These are phyloP conservation scores for Xestia xanthographa DNA, from an alignment of 2,888 invertebrate species.

Conservation along the genomic window DNA sequence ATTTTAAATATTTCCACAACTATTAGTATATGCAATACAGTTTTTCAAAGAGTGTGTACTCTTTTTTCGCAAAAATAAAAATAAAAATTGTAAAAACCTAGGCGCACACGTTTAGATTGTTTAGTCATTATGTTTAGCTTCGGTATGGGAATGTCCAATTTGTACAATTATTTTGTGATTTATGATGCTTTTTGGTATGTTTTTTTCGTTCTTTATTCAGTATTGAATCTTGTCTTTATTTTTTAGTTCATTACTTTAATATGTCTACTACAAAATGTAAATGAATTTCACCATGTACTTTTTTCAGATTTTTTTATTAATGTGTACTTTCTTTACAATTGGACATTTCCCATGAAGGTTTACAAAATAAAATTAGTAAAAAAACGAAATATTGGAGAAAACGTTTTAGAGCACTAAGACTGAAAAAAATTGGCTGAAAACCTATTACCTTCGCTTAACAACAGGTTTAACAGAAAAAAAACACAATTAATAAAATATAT, in stretches of 20 bases:
- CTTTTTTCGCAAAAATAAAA: slow-evolving; percentile 65
- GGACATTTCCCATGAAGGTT: slow-evolving; percentile 78
- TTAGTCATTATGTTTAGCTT: slow-evolving; percentile 68
- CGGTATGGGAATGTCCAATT: slow-evolving; percentile 67
- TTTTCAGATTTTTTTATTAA: background rate
- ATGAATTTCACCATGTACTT: slow-evolving; percentile 9
- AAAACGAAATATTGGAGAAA: slow-evolving; percentile 75
- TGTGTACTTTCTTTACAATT: slow-evolving; percentile 56
- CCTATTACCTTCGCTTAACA: slow-evolving; percentile 79
- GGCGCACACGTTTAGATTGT: slow-evolving; percentile 73
- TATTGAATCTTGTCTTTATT: background rate
- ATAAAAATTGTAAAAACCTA: slow-evolving; percentile 66
- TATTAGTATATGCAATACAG: slow-evolving; percentile 70
- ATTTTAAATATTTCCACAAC: slow-evolving; percentile 67
- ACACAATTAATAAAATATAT: slow-evolving; percentile 19
- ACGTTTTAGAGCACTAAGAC: slow-evolving; percentile 89
- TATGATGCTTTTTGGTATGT: background rate
- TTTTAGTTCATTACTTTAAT: background rate
- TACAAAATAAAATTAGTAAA: slow-evolving; percentile 65
- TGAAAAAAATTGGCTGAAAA: slow-evolving; percentile 85
- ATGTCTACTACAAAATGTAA: slow-evolving; percentile 8
- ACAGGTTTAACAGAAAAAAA: slow-evolving; percentile 47
- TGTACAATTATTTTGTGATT: slow-evolving; percentile 29
- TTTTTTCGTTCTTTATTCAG: background rate
- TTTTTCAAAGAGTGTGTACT: slow-evolving; percentile 67